Evolutionary conservation across 2,797 vertebrate species (phyloP), one percentile per base, ranked within the genome.

Genomic region (Crenuchus spilurus): DNA sequence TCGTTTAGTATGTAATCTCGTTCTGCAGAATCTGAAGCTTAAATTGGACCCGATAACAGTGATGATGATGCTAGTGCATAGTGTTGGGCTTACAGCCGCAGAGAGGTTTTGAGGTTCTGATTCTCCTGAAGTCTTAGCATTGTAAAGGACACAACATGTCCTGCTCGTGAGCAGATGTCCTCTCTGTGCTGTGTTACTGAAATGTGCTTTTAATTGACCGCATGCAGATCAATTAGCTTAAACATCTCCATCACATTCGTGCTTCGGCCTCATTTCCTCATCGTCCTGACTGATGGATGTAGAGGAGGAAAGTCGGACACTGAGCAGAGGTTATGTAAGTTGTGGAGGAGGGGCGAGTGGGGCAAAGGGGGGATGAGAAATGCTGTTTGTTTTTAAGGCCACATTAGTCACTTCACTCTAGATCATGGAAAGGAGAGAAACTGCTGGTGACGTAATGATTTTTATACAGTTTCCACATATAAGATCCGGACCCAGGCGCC

Each of bases 381-480:
- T 72, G 37, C 62, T 80, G 75, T 82, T 80, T 84, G 84, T 80
- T 80, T 82, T 72, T 73, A 74, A 81, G 68, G 69, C 64, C 8
- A 68, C 49, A 64, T 85, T 80, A 78, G 77, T 83, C 81, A 84
- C 77, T 75, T 58, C n/a, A 51, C 76, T 82, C 57, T 77, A 73
- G 69, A 76, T 74, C 73, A 74, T 70, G 84, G 76, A 82, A 78
- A 80, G 65, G 76, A 61, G 70, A 80, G 67, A 74, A 74, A 70
- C 66, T 74, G 57, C 63, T 61, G 73, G 62, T 85, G 82, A 85
- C 87, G 87, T 89, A 88, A 89, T 75, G 71, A 72, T 87, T 83
- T 84, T 66, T 79, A 90, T 91, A 93, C 85, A 90, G 91, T 92
- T 92, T 91, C 92, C 91, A 91, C 89, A 84, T 82, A 88, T 87